Base-by-base conservation (phyloP, 2,888 invertebrate genomes). In the Cheiracanthium punctorium region DNA sequence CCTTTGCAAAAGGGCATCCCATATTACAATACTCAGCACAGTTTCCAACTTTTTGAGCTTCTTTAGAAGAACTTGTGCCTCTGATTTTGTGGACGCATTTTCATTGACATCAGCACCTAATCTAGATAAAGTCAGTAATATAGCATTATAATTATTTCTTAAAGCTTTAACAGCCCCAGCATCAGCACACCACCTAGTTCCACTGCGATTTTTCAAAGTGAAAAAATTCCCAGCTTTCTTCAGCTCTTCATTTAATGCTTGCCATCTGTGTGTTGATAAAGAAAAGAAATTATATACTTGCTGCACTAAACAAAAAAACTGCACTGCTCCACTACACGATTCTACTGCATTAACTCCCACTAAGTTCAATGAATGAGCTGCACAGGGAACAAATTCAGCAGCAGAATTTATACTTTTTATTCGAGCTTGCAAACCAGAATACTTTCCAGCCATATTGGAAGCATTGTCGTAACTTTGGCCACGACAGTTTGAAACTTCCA, bases 261-360 rank as follows among this genome's bases (percentile, higher is more conserved):
- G 28, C 77, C 69, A 77, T 7, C 33, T 37, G 52, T 77, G 10
- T 7, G 77, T 32, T n/a, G 77, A 77, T 5, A 24, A 37, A 28
- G 77, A 76, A 77, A 77, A 70, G 67, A 70, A 70, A 24, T 69
- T 77, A 24, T 69, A 77, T 1, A 77, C 14, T 24, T 43, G 32
- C 43, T 77, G 70, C 14, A 70, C 4, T 24, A 77, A 52, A 43
- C n/a, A 12, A 33, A 76, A 28, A 64, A 76, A 76, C 37, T 17
- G 2, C 41, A 52, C 73, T 41, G 43, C 48, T 32, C 43, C 73
- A 52, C 28, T 52, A n/a, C 73, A 73, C 29, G 73, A 28, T 52
- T 73, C 52, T 28, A 14, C 52, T 30, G 73, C 73, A 30, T 48
- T 73, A 29, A 73, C 28, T 30, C 48, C 32, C 29, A 32, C 52